Percentiles rank a stretch among this genome's conserved stretches.
Evolutionary conservation across 2,797 vertebrate species (phyloP).

Genomic region (Lacerta agilis): DNA sequence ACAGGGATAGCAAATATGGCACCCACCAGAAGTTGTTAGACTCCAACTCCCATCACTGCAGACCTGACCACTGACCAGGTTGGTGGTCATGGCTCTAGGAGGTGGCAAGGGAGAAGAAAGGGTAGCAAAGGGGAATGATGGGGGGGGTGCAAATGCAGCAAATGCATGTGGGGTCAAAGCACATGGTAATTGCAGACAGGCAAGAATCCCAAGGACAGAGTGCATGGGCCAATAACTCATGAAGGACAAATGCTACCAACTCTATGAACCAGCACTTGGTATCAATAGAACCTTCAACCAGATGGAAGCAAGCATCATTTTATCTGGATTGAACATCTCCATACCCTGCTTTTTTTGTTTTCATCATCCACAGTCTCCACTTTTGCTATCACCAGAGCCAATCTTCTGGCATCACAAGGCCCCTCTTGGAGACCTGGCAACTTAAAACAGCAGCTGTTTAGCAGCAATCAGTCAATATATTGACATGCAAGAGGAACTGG

Average conservation of each 20-base stretch:
- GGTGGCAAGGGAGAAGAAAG: background rate
- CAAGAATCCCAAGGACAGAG: background rate
- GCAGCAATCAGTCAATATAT: background rate
- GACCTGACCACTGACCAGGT: background rate
- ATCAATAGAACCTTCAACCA: background rate
- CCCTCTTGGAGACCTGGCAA: background rate
- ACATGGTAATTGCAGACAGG: background rate
- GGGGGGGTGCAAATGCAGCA: background rate
- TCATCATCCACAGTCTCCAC: too few species aligned
- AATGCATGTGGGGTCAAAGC: background rate
- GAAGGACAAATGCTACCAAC: background rate
- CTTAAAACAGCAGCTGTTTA: background rate
- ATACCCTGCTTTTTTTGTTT: background rate
- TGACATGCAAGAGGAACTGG: background rate
- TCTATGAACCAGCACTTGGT: background rate
- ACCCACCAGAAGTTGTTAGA: too few species aligned
- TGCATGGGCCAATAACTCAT: background rate
- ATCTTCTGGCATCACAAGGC: background rate
- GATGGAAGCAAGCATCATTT: background rate
- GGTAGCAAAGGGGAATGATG: background rate
- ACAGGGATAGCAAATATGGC: too few species aligned
- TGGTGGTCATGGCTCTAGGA: background rate
- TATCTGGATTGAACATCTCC: background rate
- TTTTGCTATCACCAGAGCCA: too few species aligned
- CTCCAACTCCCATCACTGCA: too few species aligned